Evolutionary conservation across 2,888 invertebrate species (phyloP).

Genomic region (Phaedon cochleariae): DNA sequence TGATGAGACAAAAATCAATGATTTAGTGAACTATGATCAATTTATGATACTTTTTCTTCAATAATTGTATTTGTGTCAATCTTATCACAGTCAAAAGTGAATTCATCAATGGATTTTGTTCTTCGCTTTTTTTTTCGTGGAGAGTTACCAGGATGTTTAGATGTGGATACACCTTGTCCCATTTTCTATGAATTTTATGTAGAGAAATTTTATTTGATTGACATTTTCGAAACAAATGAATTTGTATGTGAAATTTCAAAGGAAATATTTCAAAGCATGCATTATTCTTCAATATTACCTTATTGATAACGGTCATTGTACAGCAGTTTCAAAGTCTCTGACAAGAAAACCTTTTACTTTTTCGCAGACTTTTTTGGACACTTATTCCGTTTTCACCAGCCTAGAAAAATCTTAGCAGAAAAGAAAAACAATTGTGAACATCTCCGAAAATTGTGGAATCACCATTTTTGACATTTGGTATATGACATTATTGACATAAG

Average conservation of each 20-base stretch:
- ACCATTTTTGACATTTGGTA: background rate
- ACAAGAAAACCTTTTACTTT: too few species aligned
- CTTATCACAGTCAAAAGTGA: slow-evolving; percentile 2
- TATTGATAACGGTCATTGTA: slow-evolving; percentile 49
- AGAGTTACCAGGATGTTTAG: slow-evolving; percentile 30
- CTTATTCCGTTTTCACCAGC: background rate
- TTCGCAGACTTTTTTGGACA: background rate
- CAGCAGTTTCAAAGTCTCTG: background rate
- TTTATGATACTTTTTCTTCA: background rate
- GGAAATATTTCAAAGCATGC: slow-evolving; percentile 11
- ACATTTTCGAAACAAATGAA: slow-evolving; percentile 35
- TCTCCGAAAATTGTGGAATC: background rate
- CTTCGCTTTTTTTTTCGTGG: slow-evolving; percentile 20
- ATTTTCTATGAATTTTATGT: slow-evolving; percentile 37
- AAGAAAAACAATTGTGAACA: background rate
- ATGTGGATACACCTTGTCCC: slow-evolving; percentile 41
- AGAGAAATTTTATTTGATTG: slow-evolving; percentile 29
- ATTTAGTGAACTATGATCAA: background rate
- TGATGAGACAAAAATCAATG: background rate
- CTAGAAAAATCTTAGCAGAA: background rate
- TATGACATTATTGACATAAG: background rate
- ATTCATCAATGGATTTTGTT: slow-evolving; percentile 10
- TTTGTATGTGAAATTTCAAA: slow-evolving; percentile 13
- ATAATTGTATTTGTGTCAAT: background rate
- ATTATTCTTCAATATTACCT: slow-evolving; percentile 37